Base-by-base conservation (phyloP, 1,140 invertebrate genomes). In the Ceratina australensis region DNA sequence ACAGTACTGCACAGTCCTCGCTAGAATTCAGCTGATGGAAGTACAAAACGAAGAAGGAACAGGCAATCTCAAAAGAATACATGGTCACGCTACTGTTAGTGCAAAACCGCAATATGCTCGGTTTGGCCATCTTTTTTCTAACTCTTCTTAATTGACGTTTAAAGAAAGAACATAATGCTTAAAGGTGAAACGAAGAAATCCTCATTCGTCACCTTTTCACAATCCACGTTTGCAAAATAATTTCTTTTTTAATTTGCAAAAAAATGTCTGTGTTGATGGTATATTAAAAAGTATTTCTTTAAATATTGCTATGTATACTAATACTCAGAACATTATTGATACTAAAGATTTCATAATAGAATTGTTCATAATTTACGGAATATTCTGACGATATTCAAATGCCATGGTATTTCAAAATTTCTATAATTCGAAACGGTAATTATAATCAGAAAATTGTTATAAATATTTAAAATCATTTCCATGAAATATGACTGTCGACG, bases 1-100 rank as follows among this genome's bases (percentile, higher is more conserved):
- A n/a, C 47, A 12, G 26, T 71, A 61, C 50, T 2, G 16, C 26
- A 16, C 3, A 22, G n/a, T 5, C 22, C 22, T 15, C 18, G 26
- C 16, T 74, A 13, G 61, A 42, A 65, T 66, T 73, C 33, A 20
- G 15, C 50, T 28, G 52, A 73, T 50, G 26, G 10, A 60, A 42
- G 20, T 18, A 8, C 20, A 26, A 42, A 28, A 20, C 26, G n/a
- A 24, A 59, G 12, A 42, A n/a, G 8, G 5, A 20, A n/a, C 52
- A 2, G 52, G 12, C 7, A 16, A 42, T 13, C 18, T 33, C 3
- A 1, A 47, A 26, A 22, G 15, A 52, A 59, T 33, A 24, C 8
- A 54, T 47, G 13, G 15, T 16, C 22, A 4, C n/a, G 24, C 56
- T 50, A 13, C 15, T 63, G 42, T 22, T 1, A 3, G 1, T 10